Evolutionary conservation across 2,888 invertebrate species (phyloP).

Genomic region (Caenorhabditis drosophilae): DNA sequence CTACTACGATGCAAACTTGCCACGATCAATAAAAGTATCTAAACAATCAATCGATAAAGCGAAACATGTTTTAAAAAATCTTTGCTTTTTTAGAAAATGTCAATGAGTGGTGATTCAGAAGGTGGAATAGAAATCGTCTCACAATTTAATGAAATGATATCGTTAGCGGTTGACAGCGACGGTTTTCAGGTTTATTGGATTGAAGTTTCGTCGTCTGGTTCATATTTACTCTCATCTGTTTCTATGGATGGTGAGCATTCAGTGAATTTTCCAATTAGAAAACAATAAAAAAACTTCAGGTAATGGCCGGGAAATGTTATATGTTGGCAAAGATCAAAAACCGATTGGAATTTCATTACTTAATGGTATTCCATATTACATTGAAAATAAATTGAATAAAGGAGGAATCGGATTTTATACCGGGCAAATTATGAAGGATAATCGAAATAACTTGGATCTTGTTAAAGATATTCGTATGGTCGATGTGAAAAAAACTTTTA

Average conservation of each 20-base stretch:
- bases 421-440: too few species aligned
- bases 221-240: too few species aligned
- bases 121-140: background rate
- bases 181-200: background rate
- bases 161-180: background rate
- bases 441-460: too few species aligned
- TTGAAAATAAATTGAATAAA: background rate
- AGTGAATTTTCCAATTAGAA: too few species aligned
- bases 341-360: background rate
- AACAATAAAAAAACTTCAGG: background rate
- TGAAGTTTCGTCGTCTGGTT: background rate
- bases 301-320: background rate
- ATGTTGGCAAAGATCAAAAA: slow-evolving; percentile 2
- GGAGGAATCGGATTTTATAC: background rate
- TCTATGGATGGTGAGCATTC: too few species aligned
- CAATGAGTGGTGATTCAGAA: background rate
- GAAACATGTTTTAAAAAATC: background rate
- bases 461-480: too few species aligned
- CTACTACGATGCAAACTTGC: background rate
- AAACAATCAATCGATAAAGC: too few species aligned
- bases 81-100: slow-evolving; percentile 1
- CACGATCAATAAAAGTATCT: slow-evolving; percentile 1
- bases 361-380: background rate
- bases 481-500: too few species aligned
- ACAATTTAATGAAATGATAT: background rate